These are phyloP conservation scores for Alsophila aescularia DNA, from an alignment of 2,888 invertebrate genomes.

Conservation along the genomic window DNA sequence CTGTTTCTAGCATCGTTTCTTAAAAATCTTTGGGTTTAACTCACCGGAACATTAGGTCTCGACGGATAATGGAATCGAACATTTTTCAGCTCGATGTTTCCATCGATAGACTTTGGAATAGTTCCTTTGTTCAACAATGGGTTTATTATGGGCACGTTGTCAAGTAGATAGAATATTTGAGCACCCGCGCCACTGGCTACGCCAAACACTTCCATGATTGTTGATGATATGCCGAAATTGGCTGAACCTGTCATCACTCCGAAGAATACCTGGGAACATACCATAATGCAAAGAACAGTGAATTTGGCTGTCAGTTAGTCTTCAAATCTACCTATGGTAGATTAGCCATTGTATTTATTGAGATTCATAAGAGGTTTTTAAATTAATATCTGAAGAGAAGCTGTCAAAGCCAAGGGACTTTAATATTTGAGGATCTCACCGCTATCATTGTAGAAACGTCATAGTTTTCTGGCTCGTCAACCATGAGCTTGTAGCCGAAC, in stretches of 20 bases:
- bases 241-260: slow-evolving; percentile 89
- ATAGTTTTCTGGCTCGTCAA: slow-evolving; percentile 84
- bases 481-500: slow-evolving; percentile 89
- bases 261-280: slow-evolving; percentile 88
- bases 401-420: no score
- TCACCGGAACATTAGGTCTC: slow-evolving; percentile 89
- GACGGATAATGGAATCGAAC: slow-evolving; percentile 93
- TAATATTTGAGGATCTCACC: slow-evolving; percentile 71
- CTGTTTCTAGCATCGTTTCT: no score
- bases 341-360: no score
- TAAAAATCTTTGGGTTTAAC: slow-evolving; percentile 34
- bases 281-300: no score
- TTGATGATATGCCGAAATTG: slow-evolving; percentile 92
- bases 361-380: background rate
- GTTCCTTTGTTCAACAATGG: slow-evolving; percentile 86
- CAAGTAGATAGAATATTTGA: slow-evolving; percentile 90
- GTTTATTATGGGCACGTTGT: slow-evolving; percentile 90
- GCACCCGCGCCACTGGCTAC: slow-evolving; percentile 91
- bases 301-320: no score
- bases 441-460: slow-evolving; percentile 88
- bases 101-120: slow-evolving; percentile 82
- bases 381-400: no score
- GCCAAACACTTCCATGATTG: slow-evolving; percentile 91
- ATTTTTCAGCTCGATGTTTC: slow-evolving; percentile 88
- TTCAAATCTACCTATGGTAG: no score